Base-by-base conservation (phyloP, 2,113 vertebrate genomes). In the Carettochelys insculpta region DNA sequence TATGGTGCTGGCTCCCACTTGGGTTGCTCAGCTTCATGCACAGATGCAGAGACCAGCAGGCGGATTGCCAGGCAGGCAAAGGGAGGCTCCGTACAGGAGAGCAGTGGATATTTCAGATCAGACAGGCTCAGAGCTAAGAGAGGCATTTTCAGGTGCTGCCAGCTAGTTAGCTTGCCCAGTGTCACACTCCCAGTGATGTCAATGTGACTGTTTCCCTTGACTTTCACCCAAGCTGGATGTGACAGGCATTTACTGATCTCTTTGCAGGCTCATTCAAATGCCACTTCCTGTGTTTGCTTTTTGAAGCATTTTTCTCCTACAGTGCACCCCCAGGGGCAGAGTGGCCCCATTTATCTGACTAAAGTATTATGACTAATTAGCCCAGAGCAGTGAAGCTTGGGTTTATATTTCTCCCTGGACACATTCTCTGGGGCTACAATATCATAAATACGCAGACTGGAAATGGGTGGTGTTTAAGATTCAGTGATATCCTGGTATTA, bases 351-450 rank as follows among this genome's bases (percentile, higher is more conserved):
- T 38, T 14, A 41, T 24, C n/a, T 53, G 50, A 51, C 24, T 13
- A 79, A 14, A n/a, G 51, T 27, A 29, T 54, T 54, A 38, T 41
- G 43, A 27, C 51, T 43, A 43, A 80, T 54, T 52, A 48, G 20
- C 34, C 56, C 13, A n/a, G 80, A 65, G 80, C 22, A 25, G n/a
- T 16, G 56, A 29, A 68, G 12, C 53, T n/a, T 45, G 80, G 79
- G 41, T 86, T 11, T 17, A 51, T 34, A 51, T 17, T 41, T 38
- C 20, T 51, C 43, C 68, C 50, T 13, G 13, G 25, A 4, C 20
- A 1, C 1, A 0, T 25, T 50, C 16, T 0, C 58, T 19, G 8
- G 41, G 58, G 29, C 82, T 80, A 9, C 2, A 61, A n/a, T 3
- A 47, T 16, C 52, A 8, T 41, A 52, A 78, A 73, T 84, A 82